phyloP scores from a whole-genome alignment of 2,888 invertebrate species.

The Tetheella fluctuosa region DNA sequence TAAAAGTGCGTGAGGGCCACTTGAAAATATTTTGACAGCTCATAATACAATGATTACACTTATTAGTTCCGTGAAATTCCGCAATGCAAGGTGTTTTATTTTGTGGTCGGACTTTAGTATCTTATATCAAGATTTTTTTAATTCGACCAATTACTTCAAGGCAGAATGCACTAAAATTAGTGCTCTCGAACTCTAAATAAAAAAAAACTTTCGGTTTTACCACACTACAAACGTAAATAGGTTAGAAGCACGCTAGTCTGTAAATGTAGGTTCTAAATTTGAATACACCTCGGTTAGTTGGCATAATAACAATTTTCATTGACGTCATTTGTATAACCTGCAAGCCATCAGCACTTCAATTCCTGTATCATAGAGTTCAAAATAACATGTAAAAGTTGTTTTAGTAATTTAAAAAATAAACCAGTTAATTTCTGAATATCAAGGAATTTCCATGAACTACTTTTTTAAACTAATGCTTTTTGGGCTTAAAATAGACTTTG shows the following conservation, averaged over 20 bases:
- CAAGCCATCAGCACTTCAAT: slow-evolving; percentile 28
- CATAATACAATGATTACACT: no score
- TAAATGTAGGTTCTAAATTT: slow-evolving; percentile 32
- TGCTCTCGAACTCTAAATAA: slow-evolving; percentile 18
- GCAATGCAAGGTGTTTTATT: no score
- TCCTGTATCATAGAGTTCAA: slow-evolving; percentile 24
- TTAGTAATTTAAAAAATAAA: slow-evolving; percentile 13
- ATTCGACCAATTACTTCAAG: no score
- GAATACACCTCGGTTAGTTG: slow-evolving; percentile 30
- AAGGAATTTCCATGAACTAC: slow-evolving; percentile 2
- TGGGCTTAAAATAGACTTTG: not conserved
- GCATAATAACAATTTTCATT: slow-evolving; percentile 58
- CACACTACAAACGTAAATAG: slow-evolving; percentile 29
- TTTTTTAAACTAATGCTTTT: not conserved
- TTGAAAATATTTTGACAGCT: no score
- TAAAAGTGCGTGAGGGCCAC: no score
- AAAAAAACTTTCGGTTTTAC: slow-evolving; percentile 39
- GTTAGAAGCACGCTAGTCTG: slow-evolving; percentile 35
- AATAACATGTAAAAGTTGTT: slow-evolving; percentile 18
- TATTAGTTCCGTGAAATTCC: no score
- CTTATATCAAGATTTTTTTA: no score
- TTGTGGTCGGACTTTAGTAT: no score
- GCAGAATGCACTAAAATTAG: not conserved
- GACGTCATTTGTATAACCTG: slow-evolving; percentile 58
- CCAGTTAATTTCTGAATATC: slow-evolving; percentile 5